Percentiles rank a stretch among this genome's conserved stretches.
Evolutionary conservation across 1,140 invertebrate species (phyloP).

Genomic region (Phortica variegata): DNA sequence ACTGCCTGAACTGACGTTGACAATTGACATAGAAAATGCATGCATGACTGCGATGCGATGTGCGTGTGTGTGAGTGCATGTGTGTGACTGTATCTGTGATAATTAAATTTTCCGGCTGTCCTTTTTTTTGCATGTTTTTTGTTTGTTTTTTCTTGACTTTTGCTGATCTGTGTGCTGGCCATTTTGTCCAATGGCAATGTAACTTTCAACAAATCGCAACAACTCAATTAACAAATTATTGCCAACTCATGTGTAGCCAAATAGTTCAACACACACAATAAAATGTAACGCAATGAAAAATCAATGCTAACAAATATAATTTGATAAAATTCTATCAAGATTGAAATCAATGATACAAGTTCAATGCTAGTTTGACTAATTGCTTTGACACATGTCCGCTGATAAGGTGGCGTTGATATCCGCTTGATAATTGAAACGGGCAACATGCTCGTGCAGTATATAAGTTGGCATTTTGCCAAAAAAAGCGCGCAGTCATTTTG

Average conservation of each 20-base stretch:
- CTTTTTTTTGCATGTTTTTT: constrained; percentile 10
- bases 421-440: no score
- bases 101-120: constrained; percentile 45
- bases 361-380: no score
- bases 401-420: no score
- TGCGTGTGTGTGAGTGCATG: background rate
- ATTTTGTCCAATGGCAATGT: constrained; percentile 20
- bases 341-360: no score
- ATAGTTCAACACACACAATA: constrained; percentile 2
- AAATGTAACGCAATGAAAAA: no score
- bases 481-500: background rate
- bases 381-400: no score
- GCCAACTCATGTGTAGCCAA: background rate
- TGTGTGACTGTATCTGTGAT: constrained; percentile 26
- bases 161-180: background rate
- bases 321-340: no score
- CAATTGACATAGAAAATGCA: constrained; percentile 38
- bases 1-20: constrained; percentile 32
- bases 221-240: constrained; percentile 27
- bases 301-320: no score
- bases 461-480: background rate
- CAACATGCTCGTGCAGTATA: no score
- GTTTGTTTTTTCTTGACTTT: constrained; percentile 3
- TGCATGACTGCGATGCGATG: constrained; percentile 21
- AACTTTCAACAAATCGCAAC: background rate